phyloP scores from a whole-genome alignment of 2,888 invertebrate genomes.

The Nymphalis urticae region DNA sequence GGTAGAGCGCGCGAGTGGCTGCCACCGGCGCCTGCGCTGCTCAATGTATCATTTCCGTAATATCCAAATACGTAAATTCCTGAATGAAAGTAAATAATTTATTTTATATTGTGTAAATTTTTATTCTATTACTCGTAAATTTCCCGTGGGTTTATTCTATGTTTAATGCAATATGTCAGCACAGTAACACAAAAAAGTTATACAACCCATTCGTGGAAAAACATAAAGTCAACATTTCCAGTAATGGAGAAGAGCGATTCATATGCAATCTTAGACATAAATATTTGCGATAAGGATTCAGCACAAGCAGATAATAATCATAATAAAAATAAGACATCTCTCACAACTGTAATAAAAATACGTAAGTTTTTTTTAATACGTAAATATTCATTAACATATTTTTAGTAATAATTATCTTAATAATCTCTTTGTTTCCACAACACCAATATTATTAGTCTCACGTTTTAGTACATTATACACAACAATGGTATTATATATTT shows the following conservation, averaged over 20 bases:
- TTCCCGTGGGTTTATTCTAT: constrained; percentile 3
- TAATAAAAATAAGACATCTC: constrained; percentile 51
- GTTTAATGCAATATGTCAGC: constrained; percentile 10
- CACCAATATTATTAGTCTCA: constrained; percentile 21
- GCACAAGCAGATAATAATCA: constrained; percentile 49
- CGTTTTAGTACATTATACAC: constrained; percentile 12
- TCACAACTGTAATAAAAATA: constrained; percentile 65
- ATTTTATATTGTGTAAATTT: constrained; percentile 1
- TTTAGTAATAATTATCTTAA: too few relatives aligned
- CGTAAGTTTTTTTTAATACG: constrained; percentile 61
- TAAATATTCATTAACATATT: neutral
- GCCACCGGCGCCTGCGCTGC: constrained; percentile 31
- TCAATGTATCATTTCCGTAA: constrained; percentile 24
- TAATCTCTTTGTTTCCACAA: neutral
- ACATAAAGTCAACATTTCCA: constrained; percentile 2
- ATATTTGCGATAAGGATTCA: constrained; percentile 59
- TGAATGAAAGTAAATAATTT: constrained; percentile 12
- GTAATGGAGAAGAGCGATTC: constrained; percentile 53
- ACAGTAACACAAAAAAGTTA: constrained; percentile 10
- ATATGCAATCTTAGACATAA: constrained; percentile 68
- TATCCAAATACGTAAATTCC: constrained; percentile 31
- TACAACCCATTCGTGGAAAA: constrained; percentile 11
- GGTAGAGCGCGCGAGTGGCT: constrained; percentile 26
- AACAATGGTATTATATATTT: constrained; percentile 21
- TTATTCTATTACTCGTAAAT: constrained; percentile 3